Evolutionary conservation across 2,797 vertebrate species (phyloP).

Genomic region (Urocyon cinereoargenteus): DNA sequence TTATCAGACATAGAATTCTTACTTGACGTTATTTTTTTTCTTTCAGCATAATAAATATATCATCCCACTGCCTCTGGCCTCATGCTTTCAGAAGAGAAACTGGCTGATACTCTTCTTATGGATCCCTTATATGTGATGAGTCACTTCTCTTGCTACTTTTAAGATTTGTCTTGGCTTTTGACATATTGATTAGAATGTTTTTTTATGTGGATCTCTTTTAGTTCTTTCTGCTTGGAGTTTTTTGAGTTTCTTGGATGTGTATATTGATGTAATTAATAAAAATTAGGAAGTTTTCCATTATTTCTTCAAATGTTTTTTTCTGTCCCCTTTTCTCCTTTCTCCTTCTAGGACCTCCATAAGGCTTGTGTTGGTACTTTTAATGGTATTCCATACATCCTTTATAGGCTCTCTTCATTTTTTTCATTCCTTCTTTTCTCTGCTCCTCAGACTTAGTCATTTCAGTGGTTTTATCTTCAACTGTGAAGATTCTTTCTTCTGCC

Average conservation of each 20-base stretch:
- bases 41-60: background rate
- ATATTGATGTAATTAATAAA: background rate
- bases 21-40: background rate
- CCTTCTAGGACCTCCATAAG: background rate
- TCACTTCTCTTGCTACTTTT: background rate
- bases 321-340: background rate
- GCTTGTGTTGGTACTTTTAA: background rate
- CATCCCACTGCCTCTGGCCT: background rate
- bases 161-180: background rate
- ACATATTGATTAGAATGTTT: background rate
- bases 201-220: background rate
- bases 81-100: background rate
- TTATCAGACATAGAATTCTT: background rate
- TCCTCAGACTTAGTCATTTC: background rate
- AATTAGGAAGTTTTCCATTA: background rate
- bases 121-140: background rate
- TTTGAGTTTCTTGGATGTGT: background rate
- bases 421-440: background rate
- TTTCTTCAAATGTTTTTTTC: background rate
- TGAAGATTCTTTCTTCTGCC: background rate
- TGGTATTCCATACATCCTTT: background rate
- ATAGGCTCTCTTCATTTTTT: background rate
- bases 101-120: background rate
- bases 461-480: background rate
- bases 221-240: background rate